Evolutionary conservation across 2,888 invertebrate genomes (phyloP).

Genomic region (Zeuzera pyrina): DNA sequence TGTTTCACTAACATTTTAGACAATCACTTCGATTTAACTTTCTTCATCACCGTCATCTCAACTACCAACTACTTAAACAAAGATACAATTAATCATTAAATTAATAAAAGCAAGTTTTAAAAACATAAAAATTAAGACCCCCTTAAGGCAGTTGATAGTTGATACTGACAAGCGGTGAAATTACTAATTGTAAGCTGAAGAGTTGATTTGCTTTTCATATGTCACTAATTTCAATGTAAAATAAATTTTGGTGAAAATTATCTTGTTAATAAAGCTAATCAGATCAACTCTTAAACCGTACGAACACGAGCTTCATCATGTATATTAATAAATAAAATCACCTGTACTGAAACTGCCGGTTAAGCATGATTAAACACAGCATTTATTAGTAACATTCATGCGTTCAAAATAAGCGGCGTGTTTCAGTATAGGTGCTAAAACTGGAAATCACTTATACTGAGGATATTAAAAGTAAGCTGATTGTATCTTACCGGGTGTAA

Average conservation of each 20-base stretch:
- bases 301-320: conserved; percentile 57
- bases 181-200: conserved; percentile 34
- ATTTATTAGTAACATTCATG: conserved; percentile 13
- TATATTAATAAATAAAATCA: conserved; percentile 39
- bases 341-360: conserved; percentile 60
- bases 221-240: background rate
- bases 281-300: conserved; percentile 51
- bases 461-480: conserved; percentile 70
- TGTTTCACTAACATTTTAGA: conserved; percentile 7
- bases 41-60: conserved; percentile 60
- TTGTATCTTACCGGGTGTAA: conserved; percentile 72
- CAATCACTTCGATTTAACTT: conserved; percentile 51
- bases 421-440: conserved; percentile 57
- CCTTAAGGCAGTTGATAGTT: conserved; percentile 64
- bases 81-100: conserved; percentile 30
- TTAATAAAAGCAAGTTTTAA: conserved; percentile 15
- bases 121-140: conserved; percentile 46
- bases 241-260: no score
- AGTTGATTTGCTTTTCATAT: conserved; percentile 31
- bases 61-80: conserved; percentile 67
- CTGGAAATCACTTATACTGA: conserved; percentile 67
- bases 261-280: conserved; percentile 4
- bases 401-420: conserved; percentile 33
- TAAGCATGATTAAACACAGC: conserved; percentile 23
- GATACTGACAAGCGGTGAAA: conserved; percentile 54